Evolutionary conservation across 2,888 invertebrate species (phyloP).

Genomic region (Phalera bucephala): DNA sequence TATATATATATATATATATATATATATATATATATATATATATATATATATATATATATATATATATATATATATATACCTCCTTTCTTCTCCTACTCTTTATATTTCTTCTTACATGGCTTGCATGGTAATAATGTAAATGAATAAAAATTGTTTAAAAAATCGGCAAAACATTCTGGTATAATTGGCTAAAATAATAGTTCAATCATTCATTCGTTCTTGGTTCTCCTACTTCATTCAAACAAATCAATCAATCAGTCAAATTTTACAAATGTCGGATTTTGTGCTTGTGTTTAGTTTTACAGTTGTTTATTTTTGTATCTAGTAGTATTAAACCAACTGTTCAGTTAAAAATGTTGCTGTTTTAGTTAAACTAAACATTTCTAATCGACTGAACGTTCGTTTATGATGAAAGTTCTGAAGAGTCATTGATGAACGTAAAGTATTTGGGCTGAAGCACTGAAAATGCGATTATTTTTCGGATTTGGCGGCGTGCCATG

Average conservation of each 20-base stretch:
- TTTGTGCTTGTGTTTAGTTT: slow-evolving; percentile 51
- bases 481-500: slow-evolving; percentile 79
- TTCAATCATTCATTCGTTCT: not conserved
- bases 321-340: slow-evolving; percentile 30
- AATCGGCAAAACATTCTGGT: too few relatives aligned
- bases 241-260: slow-evolving; percentile 43
- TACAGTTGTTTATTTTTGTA: slow-evolving; percentile 68
- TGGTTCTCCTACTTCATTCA: slow-evolving; percentile 11
- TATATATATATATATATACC: too few relatives aligned
- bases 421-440: slow-evolving; percentile 47
- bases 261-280: slow-evolving; percentile 66
- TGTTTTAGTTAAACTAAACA: slow-evolving; percentile 27
- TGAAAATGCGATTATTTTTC: slow-evolving; percentile 76
- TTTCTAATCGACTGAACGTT: slow-evolving; percentile 18
- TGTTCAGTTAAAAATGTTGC: slow-evolving; percentile 36
- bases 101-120: too few relatives aligned
- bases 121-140: too few relatives aligned
- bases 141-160: too few relatives aligned
- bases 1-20: too few relatives aligned
- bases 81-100: too few relatives aligned
- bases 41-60: too few relatives aligned
- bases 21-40: too few relatives aligned
- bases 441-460: slow-evolving; percentile 45
- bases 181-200: not conserved
- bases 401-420: slow-evolving; percentile 18